phyloP scores from a whole-genome alignment of 2,888 invertebrate species.

The Agrochola lychnidis region DNA sequence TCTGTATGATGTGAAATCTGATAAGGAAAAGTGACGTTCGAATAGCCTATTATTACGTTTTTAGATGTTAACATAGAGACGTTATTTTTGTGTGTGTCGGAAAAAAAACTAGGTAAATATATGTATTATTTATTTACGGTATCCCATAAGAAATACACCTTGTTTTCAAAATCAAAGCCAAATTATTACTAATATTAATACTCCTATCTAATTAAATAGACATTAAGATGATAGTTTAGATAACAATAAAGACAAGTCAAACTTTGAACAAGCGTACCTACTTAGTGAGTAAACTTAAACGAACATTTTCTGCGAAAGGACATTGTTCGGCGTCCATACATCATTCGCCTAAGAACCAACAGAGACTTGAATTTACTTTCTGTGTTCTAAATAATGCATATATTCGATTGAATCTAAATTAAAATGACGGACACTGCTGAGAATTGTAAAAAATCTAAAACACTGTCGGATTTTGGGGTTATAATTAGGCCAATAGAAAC shows the following conservation, averaged over 20 bases:
- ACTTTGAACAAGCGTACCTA: not conserved
- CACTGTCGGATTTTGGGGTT: no score
- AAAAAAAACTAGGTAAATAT: not conserved
- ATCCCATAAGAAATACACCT: not conserved
- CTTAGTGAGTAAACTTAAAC: constrained; percentile 20
- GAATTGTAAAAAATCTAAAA: no score
- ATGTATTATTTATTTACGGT: not conserved
- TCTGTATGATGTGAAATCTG: constrained; percentile 43
- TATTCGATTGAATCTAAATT: no score
- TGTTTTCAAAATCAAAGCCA: not conserved
- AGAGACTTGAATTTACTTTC: no score
- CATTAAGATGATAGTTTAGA: not conserved
- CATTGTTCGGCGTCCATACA: no score
- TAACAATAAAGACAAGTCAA: not conserved
- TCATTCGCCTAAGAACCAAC: no score
- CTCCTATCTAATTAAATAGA: not conserved
- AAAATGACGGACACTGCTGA: no score
- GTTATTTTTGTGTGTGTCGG: not conserved
- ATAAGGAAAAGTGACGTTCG: constrained; percentile 16
- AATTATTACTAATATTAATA: not conserved
- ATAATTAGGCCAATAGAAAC: no score
- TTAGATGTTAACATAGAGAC: not conserved
- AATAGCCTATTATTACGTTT: constrained; percentile 39
- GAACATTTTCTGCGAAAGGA: not conserved
- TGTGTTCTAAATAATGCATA: no score